A percentile compares a stretch with the other conserved stretches of the same genome.
Evolutionary conservation across 2,113 vertebrate genomes (phyloP).

Genomic region (Oreochromis spilurus): DNA sequence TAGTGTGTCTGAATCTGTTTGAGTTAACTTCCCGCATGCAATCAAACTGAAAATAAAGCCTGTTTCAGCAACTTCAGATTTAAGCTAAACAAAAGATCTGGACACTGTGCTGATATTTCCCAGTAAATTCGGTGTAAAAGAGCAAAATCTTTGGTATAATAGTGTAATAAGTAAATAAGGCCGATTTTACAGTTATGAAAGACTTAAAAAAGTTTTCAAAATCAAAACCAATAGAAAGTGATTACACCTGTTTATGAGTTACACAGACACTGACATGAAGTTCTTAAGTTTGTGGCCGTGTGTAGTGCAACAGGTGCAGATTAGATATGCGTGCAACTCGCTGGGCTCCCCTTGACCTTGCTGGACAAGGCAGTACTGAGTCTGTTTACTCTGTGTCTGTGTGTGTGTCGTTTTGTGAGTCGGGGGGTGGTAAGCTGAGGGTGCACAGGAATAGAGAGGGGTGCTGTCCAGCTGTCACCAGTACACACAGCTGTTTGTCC

Average conservation of each 20-base stretch:
- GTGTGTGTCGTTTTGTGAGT: not conserved
- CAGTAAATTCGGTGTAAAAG: not conserved
- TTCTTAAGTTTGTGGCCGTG: not conserved
- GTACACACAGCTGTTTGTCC: conserved; percentile 29
- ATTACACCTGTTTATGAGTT: not conserved
- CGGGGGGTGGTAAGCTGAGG: not conserved
- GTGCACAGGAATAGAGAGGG: conserved; percentile 37
- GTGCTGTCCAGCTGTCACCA: conserved; percentile 45
- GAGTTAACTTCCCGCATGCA: not conserved
- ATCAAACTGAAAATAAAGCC: not conserved
- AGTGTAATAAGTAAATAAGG: not conserved
- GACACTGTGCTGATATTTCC: not conserved
- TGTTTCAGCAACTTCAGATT: not conserved
- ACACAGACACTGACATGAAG: not conserved
- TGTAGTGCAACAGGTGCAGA: conserved; percentile 61
- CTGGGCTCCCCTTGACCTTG: conserved; percentile 48
- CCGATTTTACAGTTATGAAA: not conserved
- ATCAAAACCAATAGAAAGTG: not conserved
- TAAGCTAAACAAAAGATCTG: not conserved
- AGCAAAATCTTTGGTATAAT: not conserved
- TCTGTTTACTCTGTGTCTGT: not conserved
- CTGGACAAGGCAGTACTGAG: not conserved
- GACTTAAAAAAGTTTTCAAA: not conserved
- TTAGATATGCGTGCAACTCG: conserved; percentile 16
- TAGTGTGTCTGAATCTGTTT: not conserved